Evolutionary conservation across 2,797 vertebrate genomes (phyloP).

Genomic region (Rhynchonycteris naso): DNA sequence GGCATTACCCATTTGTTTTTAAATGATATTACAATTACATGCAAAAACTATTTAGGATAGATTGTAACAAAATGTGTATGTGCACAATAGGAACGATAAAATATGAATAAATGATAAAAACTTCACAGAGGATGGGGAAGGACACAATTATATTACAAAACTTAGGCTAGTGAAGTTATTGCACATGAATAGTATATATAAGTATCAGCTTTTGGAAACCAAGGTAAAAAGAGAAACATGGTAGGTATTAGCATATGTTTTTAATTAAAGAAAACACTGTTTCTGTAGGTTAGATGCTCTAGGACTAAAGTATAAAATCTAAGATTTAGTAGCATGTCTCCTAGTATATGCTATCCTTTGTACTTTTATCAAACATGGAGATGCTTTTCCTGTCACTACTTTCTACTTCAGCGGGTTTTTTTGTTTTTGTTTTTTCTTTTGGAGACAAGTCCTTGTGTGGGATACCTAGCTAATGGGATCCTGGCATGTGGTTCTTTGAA

Average conservation of each 20-base stretch:
- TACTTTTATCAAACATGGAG: not conserved
- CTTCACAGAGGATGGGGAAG: not conserved
- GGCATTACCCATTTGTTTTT: not conserved
- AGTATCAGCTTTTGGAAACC: slow-evolving; percentile 37
- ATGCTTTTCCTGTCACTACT: not conserved
- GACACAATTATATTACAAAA: not conserved
- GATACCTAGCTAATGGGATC: not conserved
- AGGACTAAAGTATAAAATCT: not conserved
- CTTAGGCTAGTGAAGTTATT: not conserved
- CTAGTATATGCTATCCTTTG: not conserved
- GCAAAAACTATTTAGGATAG: slow-evolving; percentile 28
- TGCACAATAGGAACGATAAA: not conserved
- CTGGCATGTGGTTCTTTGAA: not conserved
- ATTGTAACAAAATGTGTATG: not conserved
- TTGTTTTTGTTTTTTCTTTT: not conserved
- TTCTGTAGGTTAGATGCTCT: not conserved
- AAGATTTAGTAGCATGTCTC: not conserved
- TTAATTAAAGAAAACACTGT: not conserved
- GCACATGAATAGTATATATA: not conserved
- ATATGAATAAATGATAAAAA: slow-evolving; percentile 29
- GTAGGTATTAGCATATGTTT: not conserved
- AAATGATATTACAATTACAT: not conserved
- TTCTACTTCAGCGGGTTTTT: not conserved
- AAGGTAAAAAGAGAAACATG: slow-evolving; percentile 6
- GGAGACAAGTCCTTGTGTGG: not conserved